Evolutionary conservation across 1,140 invertebrate genomes (phyloP).

Genomic region (Hormaphis cornu): DNA sequence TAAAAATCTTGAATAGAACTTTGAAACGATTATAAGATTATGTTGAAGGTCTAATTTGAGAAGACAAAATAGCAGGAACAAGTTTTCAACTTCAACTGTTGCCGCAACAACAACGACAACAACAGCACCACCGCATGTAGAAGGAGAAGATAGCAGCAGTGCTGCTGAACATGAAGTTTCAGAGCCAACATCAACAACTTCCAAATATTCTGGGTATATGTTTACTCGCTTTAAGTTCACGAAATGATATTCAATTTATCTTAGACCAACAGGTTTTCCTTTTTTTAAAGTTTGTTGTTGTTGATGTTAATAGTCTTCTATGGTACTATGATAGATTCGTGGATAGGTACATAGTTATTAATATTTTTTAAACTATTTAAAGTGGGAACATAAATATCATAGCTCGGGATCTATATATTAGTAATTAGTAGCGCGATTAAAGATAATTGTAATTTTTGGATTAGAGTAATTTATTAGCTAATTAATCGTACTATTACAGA

Average conservation of each 20-base stretch:
- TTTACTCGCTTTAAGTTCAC: background rate
- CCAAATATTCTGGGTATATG: background rate
- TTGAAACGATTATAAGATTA: background rate
- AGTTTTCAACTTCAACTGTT: constrained; percentile 1
- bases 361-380: no score
- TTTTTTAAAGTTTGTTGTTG: no score
- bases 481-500: background rate
- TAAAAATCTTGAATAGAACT: background rate
- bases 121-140: background rate
- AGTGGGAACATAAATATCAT: no score
- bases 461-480: no score
- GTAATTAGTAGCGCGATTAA: no score
- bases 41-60: background rate
- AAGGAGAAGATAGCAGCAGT: background rate
- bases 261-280: no score
- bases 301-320: no score
- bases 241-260: no score
- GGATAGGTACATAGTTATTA: no score
- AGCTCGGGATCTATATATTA: no score
- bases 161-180: background rate
- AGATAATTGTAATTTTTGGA: no score
- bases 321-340: no score
- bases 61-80: constrained; percentile 18
- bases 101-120: background rate
- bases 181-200: constrained; percentile 1